Evolutionary conservation across 2,888 invertebrate species (phyloP).

Genomic region (Latrodectus elegans): DNA sequence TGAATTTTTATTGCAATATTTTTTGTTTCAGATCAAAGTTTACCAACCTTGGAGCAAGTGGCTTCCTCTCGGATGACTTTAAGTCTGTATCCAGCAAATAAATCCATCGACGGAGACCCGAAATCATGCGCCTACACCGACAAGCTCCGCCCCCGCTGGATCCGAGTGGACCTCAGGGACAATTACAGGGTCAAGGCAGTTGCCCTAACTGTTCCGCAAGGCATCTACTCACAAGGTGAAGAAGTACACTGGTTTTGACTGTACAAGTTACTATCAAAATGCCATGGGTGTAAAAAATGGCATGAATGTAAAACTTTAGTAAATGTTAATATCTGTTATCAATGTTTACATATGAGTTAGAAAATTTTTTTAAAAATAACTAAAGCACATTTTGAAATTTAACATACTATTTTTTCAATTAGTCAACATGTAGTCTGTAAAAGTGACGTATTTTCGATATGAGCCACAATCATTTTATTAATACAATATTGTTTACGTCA

Average conservation of each 20-base stretch:
- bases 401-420: too few relatives aligned
- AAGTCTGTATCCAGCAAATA: slow-evolving; percentile 72
- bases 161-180: slow-evolving; percentile 72
- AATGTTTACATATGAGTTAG: too few relatives aligned
- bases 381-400: too few relatives aligned
- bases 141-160: slow-evolving; percentile 73
- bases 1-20: neutral
- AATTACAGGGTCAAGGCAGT: slow-evolving; percentile 64
- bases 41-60: slow-evolving; percentile 70
- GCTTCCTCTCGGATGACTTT: slow-evolving; percentile 71
- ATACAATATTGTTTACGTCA: too few relatives aligned
- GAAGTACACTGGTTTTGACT: too few relatives aligned
- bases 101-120: slow-evolving; percentile 73
- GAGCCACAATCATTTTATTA: too few relatives aligned
- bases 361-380: too few relatives aligned
- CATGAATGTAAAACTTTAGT: neutral
- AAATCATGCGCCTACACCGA: slow-evolving; percentile 74
- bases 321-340: too few relatives aligned
- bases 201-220: slow-evolving; percentile 65
- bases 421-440: too few relatives aligned
- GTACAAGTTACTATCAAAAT: too few relatives aligned
- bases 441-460: too few relatives aligned
- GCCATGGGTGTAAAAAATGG: neutral
- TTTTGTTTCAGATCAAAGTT: slow-evolving; percentile 71
- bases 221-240: slow-evolving; percentile 44